Evolutionary conservation across 2,888 invertebrate genomes (phyloP).

Genomic region (Microplitis manilae): DNA sequence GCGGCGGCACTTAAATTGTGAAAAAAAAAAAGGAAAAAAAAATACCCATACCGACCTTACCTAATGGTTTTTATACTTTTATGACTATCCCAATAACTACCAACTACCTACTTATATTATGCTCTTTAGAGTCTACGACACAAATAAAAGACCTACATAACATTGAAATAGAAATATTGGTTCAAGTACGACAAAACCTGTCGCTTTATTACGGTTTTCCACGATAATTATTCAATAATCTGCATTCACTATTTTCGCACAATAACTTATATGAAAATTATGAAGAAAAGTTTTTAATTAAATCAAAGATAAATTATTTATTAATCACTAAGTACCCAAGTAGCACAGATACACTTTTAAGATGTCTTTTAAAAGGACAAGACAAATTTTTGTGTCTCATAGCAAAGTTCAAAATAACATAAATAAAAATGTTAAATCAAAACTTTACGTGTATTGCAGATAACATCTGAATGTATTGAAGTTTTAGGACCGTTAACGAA

Average conservation of each 20-base stretch:
- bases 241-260: neutral
- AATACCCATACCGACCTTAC: neutral
- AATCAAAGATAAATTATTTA: too few relatives aligned
- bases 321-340: too few relatives aligned
- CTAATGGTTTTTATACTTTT: neutral
- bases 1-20: neutral
- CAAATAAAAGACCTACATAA: neutral
- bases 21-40: neutral
- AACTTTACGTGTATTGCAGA: too few relatives aligned
- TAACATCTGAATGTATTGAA: too few relatives aligned
- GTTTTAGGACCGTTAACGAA: too few relatives aligned
- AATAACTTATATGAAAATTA: neutral
- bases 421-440: too few relatives aligned
- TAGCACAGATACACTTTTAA: too few relatives aligned
- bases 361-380: too few relatives aligned
- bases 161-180: conserved; percentile 15
- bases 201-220: conserved; percentile 61
- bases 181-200: conserved; percentile 41
- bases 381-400: too few relatives aligned
- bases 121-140: neutral
- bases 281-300: neutral
- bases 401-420: too few relatives aligned
- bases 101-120: neutral
- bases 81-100: neutral
- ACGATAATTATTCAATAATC: conserved; percentile 50